These are phyloP conservation scores for Rotaria magnacalcarata DNA, from an alignment of 2,888 invertebrate species.

Conservation along the genomic window DNA sequence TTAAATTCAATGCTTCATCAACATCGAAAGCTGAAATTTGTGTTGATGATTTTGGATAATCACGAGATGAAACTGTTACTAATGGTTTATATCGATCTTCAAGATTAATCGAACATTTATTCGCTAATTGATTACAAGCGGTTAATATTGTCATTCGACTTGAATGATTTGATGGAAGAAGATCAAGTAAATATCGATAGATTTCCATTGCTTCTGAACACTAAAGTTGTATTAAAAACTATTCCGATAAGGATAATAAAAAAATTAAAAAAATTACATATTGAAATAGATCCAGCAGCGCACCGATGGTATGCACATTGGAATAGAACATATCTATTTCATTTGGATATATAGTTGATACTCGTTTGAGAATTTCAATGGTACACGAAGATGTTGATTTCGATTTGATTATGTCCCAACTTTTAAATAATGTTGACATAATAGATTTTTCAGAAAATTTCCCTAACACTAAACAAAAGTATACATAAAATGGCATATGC, in stretches of 20 bases:
- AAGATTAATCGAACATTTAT: neutral
- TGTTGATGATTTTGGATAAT: neutral
- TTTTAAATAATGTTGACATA: conserved; percentile 13
- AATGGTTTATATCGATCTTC: neutral
- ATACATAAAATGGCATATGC: no score
- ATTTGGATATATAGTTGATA: neutral
- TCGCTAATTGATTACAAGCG: neutral
- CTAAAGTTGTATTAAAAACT: neutral
- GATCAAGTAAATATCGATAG: conserved; percentile 19
- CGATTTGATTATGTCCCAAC: conserved; percentile 20
- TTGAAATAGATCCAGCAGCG: conserved; percentile 16
- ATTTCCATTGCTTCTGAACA: neutral
- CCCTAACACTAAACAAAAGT: neutral
- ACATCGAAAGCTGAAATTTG: neutral
- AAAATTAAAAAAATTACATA: neutral
- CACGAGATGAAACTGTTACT: neutral
- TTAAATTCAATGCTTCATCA: conserved; percentile 11
- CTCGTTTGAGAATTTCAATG: conserved; percentile 5
- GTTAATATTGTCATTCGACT: neutral
- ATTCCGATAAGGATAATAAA: neutral
- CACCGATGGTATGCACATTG: neutral
- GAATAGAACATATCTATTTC: conserved; percentile 31
- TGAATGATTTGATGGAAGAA: neutral
- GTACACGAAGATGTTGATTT: neutral
- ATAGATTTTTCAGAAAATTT: conserved; percentile 24